Evolutionary conservation across 1,140 invertebrate species (phyloP).

Genomic region (Brachionus koreanus): DNA sequence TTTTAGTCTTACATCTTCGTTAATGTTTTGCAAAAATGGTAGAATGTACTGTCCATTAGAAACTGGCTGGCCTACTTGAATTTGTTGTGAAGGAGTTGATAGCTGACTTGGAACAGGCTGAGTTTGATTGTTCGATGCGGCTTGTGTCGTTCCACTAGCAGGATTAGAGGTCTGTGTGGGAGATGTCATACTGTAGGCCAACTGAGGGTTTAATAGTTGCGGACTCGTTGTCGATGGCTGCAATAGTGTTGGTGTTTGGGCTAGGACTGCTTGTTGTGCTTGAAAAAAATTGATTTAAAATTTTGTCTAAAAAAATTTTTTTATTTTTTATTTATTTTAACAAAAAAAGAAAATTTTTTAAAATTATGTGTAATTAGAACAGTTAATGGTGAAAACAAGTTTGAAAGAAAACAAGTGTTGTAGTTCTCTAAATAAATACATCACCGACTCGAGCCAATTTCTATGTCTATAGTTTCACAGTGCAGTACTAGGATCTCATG

Average conservation of each 20-base stretch:
- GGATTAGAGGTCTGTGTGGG: background rate
- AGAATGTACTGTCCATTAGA: constrained; percentile 4
- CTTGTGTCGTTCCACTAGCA: background rate
- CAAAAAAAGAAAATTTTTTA: background rate
- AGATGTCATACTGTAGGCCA: background rate
- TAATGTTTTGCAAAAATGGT: constrained; percentile 31
- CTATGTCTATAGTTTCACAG: too few relatives aligned
- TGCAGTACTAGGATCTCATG: too few relatives aligned
- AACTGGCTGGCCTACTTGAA: background rate
- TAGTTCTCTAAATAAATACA: too few relatives aligned
- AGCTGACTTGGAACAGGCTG: background rate
- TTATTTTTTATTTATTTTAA: background rate
- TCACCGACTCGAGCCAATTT: too few relatives aligned
- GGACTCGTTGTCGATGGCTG: background rate
- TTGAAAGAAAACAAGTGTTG: too few relatives aligned
- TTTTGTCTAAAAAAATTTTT: background rate
- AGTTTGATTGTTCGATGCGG: background rate
- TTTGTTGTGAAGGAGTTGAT: background rate
- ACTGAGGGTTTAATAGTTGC: background rate
- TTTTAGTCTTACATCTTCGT: constrained; percentile 31
- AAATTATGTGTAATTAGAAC: too few relatives aligned
- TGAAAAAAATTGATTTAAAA: background rate
- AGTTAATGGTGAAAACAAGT: too few relatives aligned
- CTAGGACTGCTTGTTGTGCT: background rate
- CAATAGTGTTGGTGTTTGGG: background rate